Evolutionary conservation across 2,113 vertebrate species (phyloP).

Genomic region (Entelurus aequoreus): DNA sequence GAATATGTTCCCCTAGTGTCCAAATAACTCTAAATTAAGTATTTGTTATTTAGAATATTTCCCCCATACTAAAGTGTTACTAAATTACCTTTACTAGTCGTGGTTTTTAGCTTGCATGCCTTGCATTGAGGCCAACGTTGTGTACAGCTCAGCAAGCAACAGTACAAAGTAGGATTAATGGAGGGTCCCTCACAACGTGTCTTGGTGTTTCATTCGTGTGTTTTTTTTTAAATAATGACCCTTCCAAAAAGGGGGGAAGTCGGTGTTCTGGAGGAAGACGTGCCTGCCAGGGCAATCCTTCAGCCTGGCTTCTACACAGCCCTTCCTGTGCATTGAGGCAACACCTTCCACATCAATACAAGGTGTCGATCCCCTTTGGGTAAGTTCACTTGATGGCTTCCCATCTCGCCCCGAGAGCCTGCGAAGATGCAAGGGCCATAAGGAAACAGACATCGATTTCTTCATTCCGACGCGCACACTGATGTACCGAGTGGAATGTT

Average conservation of each 20-base stretch:
- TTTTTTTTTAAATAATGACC: conserved; percentile 72
- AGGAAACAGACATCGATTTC: conserved; percentile 69
- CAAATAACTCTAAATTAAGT: no score
- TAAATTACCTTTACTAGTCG: no score
- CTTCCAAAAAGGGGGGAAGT: conserved; percentile 62
- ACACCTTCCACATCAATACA: conserved; percentile 62
- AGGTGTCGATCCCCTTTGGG: conserved; percentile 56
- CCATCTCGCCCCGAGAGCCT: conserved; percentile 49
- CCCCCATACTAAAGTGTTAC: no score
- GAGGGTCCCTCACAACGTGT: conserved; percentile 48
- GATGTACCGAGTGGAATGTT: conserved; percentile 53
- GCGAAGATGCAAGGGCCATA: conserved; percentile 50
- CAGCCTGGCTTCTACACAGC: conserved; percentile 46
- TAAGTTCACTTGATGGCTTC: conserved; percentile 53
- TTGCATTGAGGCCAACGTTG: conserved; percentile 50
- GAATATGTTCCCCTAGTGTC: no score
- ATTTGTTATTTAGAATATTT: no score
- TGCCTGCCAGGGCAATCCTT: conserved; percentile 58
- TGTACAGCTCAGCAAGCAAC: conserved; percentile 40
- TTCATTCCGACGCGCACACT: conserved; percentile 58
- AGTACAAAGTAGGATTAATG: conserved; percentile 53
- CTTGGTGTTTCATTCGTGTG: conserved; percentile 54
- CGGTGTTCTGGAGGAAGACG: conserved; percentile 52
- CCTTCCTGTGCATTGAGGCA: conserved; percentile 43
- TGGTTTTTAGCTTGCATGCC: no score